phyloP scores from a whole-genome alignment of 2,888 invertebrate genomes.

The Drosophila mimica region DNA sequence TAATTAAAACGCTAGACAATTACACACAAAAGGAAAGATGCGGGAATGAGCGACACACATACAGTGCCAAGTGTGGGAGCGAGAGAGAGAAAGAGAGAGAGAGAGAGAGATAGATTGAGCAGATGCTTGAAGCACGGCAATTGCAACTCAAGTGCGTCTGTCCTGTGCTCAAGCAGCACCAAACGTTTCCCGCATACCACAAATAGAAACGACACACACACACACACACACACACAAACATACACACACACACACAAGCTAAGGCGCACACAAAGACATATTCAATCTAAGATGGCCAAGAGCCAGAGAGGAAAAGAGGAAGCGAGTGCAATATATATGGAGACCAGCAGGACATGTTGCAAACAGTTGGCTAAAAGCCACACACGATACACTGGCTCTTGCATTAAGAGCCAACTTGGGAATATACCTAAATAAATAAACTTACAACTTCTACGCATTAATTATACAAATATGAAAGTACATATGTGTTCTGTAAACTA shows the following conservation, averaged over 20 bases:
- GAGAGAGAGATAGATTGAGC: not conserved
- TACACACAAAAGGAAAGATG: constrained; percentile 54
- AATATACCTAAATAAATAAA: constrained; percentile 25
- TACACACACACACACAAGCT: not conserved
- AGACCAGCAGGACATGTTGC: constrained; percentile 16
- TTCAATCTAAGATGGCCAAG: constrained; percentile 39
- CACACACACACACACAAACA: constrained; percentile 13
- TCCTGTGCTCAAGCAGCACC: constrained; percentile 69
- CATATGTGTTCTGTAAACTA: not conserved
- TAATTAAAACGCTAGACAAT: constrained; percentile 79
- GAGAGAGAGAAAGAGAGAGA: not conserved
- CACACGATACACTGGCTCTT: constrained; percentile 26
- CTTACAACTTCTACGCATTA: constrained; percentile 22
- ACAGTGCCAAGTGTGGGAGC: not conserved
- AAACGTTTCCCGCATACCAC: constrained; percentile 59
- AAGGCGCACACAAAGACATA: constrained; percentile 12
- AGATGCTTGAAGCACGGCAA: constrained; percentile 46
- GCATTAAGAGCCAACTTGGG: constrained; percentile 18
- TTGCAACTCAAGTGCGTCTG: constrained; percentile 67
- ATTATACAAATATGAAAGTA: constrained; percentile 22
- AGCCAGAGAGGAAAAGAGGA: constrained; percentile 53
- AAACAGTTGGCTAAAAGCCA: constrained; percentile 34
- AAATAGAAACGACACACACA: constrained; percentile 50
- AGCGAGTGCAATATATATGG: constrained; percentile 24
- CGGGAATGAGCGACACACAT: not conserved